Evolutionary conservation across 2,888 invertebrate genomes (phyloP), one percentile per base, ranked within the genome.

Genomic region (Melieria crassipennis): DNA sequence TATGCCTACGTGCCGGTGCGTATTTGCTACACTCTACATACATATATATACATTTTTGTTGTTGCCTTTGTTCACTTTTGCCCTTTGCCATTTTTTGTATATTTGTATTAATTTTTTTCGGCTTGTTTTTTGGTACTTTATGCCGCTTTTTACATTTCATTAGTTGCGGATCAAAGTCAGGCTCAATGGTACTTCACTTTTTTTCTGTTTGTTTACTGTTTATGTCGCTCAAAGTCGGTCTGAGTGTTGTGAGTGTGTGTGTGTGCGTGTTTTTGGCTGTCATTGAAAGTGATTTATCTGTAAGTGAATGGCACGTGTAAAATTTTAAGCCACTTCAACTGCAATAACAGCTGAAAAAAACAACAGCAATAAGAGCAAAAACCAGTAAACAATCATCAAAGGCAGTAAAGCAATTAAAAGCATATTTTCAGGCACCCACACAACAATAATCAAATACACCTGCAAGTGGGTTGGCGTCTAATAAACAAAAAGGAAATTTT

Each of bases 231-330:
- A 30, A 30, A 30, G 30, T 30, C 30, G 30, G 30, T 30, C 52
- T 48, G 55, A 1, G 50, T 62, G 45, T 62, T 55, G 30, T 43
- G 16, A 52, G 11, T 52, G 13, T 63, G 46, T n/a, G 30, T 58
- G 47, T 58, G 58, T 48, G 16, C 45, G 9, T 5, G 48, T n/a
- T n/a, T n/a, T 47, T 7, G 13, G 57, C 70, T 65, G 52, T 65
- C 65, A 70, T 43, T 47, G 48, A 16, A 65, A 65, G 47, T 61
- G 60, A 65, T 65, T 61, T 70, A 61, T 65, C 61, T 65, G 65
- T 55, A 70, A 55, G 52, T 65, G 70, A 70, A 61, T 65, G 65
- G 46, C 65, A 61, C 46, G 62, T 70, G 61, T 42, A 70, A 70
- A 48, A 55, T 58, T n/a, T 50, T 45, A 52, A 30, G 7, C 11